Evolutionary conservation across 2,797 vertebrate genomes (phyloP).

Genomic region (Miichthys miiuy): DNA sequence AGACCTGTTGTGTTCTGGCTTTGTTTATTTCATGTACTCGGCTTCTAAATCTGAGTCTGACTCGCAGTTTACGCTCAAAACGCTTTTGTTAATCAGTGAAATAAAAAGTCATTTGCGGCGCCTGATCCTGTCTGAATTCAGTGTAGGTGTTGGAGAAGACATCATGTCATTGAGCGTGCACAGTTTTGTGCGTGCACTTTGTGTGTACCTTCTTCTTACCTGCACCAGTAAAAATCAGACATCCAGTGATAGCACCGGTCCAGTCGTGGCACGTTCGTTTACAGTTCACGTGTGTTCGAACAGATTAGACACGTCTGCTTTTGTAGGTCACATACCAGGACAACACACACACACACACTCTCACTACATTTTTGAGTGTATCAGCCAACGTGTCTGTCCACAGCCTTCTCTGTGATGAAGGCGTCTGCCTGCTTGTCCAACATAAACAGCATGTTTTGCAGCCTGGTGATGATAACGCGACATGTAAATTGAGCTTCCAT

Average conservation of each 20-base stretch:
- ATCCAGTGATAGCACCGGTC: not conserved
- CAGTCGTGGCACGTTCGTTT: conserved; percentile 37
- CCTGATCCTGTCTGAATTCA: too few species aligned
- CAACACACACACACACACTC: not conserved
- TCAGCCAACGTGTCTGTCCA: conserved; percentile 1
- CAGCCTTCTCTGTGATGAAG: conserved; percentile 4
- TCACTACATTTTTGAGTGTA: not conserved
- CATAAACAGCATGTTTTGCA: not conserved
- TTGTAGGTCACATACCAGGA: conserved; percentile 41
- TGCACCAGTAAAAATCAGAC: not conserved
- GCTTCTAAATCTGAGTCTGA: too few species aligned
- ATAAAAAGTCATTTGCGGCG: too few species aligned
- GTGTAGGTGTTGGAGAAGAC: too few species aligned
- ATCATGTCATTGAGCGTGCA: not conserved
- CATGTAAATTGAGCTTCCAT: not conserved
- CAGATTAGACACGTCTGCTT: conserved; percentile 40
- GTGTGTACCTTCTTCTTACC: conserved; percentile 26
- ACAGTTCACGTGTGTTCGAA: conserved; percentile 5
- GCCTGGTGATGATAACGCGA: conserved; percentile 7
- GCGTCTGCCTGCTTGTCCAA: not conserved
- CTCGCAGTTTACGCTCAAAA: too few species aligned
- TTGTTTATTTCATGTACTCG: too few species aligned
- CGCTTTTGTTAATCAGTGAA: too few species aligned
- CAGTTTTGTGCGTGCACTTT: not conserved
- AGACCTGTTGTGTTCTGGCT: too few species aligned